phyloP scores from a whole-genome alignment of 2,797 vertebrate genomes.

The Arnoldichthys spilopterus region DNA sequence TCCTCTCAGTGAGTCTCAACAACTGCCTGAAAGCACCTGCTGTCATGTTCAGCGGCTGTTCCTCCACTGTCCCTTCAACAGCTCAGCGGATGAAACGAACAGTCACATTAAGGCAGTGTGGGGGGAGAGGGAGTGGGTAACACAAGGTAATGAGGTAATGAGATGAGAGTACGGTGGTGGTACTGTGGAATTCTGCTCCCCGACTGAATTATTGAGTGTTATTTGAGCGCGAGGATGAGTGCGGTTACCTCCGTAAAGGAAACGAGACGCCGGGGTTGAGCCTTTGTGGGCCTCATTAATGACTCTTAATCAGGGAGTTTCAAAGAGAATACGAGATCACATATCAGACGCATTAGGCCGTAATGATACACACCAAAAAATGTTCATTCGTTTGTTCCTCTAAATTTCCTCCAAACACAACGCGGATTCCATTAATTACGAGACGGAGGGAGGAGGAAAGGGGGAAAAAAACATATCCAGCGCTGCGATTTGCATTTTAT shows the following conservation, averaged over 20 bases:
- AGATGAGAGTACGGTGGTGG: not conserved
- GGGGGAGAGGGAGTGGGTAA: not conserved
- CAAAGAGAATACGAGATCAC: constrained; percentile 69
- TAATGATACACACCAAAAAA: constrained; percentile 48
- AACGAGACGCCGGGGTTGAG: constrained; percentile 50
- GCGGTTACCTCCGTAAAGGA: constrained; percentile 38
- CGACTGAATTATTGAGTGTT: constrained; percentile 22
- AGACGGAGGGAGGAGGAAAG: constrained; percentile 37
- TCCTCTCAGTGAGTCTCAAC: no score
- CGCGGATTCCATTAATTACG: constrained; percentile 62
- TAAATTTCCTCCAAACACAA: constrained; percentile 65
- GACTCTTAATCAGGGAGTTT: constrained; percentile 65
- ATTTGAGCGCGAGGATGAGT: constrained; percentile 6
- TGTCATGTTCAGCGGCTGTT: not conserved
- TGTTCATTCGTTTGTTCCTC: constrained; percentile 69
- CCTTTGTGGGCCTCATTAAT: constrained; percentile 73
- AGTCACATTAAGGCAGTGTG: not conserved
- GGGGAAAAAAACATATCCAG: constrained; percentile 38
- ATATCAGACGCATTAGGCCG: constrained; percentile 55
- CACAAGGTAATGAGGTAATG: not conserved
- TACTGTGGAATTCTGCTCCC: not conserved
- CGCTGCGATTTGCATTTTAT: constrained; percentile 65
- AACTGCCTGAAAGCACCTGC: no score
- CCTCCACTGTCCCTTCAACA: not conserved
- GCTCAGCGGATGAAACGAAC: not conserved